A percentile compares a stretch with the other conserved stretches of the same genome.
These are phyloP conservation scores for Cerastoderma edule DNA, from an alignment of 2,888 invertebrate genomes.

Conservation along the genomic window DNA sequence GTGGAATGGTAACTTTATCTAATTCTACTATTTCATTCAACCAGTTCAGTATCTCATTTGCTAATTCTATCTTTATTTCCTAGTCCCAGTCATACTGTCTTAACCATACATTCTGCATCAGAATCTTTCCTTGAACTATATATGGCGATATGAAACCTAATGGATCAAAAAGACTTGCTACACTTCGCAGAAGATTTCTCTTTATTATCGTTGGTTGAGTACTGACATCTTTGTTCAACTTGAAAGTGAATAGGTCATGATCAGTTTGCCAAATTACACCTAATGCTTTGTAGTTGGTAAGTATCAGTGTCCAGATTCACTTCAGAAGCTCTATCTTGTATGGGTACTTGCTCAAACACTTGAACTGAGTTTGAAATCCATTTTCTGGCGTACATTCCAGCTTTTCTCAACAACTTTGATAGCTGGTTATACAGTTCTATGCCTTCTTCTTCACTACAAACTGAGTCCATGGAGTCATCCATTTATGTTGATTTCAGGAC, in stretches of 20 bases:
- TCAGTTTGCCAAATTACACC: conserved; percentile 44
- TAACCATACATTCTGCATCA: conserved; percentile 73
- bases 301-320: conserved; percentile 36
- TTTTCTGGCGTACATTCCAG: conserved; percentile 26
- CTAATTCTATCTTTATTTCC: conserved; percentile 62
- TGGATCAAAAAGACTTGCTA: conserved; percentile 75
- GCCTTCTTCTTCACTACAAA: conserved; percentile 3
- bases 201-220: conserved; percentile 63
- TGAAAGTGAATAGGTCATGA: conserved; percentile 38
- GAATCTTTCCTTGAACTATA: conserved; percentile 63
- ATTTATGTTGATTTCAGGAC: conserved; percentile 41
- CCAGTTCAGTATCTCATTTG: conserved; percentile 8
- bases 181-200: conserved; percentile 54
- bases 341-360: conserved; percentile 38
- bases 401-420: conserved; percentile 16
- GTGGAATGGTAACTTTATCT: conserved; percentile 54
- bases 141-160: conserved; percentile 70
- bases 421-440: conserved; percentile 27
- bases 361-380: conserved; percentile 24
- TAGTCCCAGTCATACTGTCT: conserved; percentile 71
- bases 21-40: neutral
- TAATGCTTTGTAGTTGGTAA: conserved; percentile 46
- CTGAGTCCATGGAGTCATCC: conserved; percentile 24
- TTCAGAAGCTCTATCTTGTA: conserved; percentile 31
- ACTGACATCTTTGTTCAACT: neutral